Percentiles rank a stretch among this genome's conserved stretches.
These are phyloP conservation scores for Cheilosia grossa DNA, from an alignment of 2,888 invertebrate species.

Conservation along the genomic window DNA sequence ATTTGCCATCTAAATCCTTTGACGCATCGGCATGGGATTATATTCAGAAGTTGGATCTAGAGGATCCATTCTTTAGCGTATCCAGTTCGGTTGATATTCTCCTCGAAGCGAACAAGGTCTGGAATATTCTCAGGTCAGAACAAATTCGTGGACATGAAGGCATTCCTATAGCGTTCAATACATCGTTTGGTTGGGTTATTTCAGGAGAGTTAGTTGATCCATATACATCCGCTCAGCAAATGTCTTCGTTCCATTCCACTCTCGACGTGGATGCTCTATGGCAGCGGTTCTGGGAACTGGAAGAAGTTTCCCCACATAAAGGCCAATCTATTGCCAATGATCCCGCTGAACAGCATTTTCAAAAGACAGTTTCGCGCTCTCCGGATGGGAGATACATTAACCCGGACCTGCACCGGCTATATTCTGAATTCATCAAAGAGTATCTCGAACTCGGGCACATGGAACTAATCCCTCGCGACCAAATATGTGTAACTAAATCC, in stretches of 20 bases:
- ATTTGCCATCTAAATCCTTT: slow-evolving; percentile 17
- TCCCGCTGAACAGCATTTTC: slow-evolving; percentile 43
- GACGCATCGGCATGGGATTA: slow-evolving; percentile 27
- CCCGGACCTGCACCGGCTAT: slow-evolving; percentile 6
- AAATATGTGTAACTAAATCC: too few relatives aligned
- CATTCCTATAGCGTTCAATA: background rate
- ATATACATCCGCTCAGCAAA: background rate
- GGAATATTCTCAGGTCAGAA: too few relatives aligned
- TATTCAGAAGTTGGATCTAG: slow-evolving; percentile 42
- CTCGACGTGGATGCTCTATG: slow-evolving; percentile 49
- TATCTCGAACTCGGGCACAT: slow-evolving; percentile 34
- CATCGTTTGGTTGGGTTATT: slow-evolving; percentile 44
- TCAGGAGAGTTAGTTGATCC: slow-evolving; percentile 35
- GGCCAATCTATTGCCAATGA: slow-evolving; percentile 34
- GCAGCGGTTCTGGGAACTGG: slow-evolving; percentile 53
- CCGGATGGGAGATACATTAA: slow-evolving; percentile 49
- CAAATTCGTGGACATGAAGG: background rate
- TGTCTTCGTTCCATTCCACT: slow-evolving; percentile 19
- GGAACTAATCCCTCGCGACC: too few relatives aligned
- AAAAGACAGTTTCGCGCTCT: background rate
- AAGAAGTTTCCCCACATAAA: slow-evolving; percentile 48
- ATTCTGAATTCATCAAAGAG: slow-evolving; percentile 31
- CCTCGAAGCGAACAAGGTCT: too few relatives aligned
- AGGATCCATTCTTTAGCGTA: slow-evolving; percentile 62
- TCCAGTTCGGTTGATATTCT: background rate